Evolutionary conservation across 30 jellyfish, hydroid and myxozoan species (phyloP), one percentile per base, ranked within the genome.

Genomic region (Cassiopea andromeda): DNA sequence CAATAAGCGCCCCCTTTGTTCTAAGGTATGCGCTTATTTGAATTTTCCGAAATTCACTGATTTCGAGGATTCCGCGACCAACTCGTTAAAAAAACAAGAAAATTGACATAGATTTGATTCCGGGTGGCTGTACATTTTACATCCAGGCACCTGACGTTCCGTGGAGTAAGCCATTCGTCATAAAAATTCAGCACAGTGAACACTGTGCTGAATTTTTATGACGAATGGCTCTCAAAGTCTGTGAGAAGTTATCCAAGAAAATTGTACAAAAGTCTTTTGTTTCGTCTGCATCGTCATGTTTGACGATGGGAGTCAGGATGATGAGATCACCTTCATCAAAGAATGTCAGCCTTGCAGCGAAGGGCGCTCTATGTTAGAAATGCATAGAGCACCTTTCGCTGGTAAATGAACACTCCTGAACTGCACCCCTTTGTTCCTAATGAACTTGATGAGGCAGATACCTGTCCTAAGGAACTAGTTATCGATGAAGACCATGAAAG

Each of bases 401-500:
- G 46, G 80, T 75, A 73, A 75, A 85, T 85, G 93, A 74, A 85
- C 93, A 85, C 82, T 85, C 93, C 92, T 6, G 91, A 85, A 85
- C 92, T 73, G 93, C 75, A 85, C 91, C 93, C 91, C 92, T 75
- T 85, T 85, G 93, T 85, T 85, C 93, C 93, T 59, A 84, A 85
- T 85, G 93, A 85, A 84, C 44, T 68, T 79, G 92, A 71, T 48
- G 47, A 70, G 91, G 92, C 76, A 71, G 92, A 84, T 54, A 7
- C 91, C 86, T 82, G 91, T 66, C 85, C 91, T 43, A 60, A 82
- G 75, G 91, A 82, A 58, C 49, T 84, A 84, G 44, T 84, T 92
- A 91, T 84, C 90, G 90, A 84, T 84, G 90, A 84, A 72, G 91
- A 85, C 91, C 93, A 85, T 75, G 93, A 85, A 85, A 85, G 91